Evolutionary conservation across 2,113 vertebrate species (phyloP).

Genomic region (Hemibagrus wyckioides): DNA sequence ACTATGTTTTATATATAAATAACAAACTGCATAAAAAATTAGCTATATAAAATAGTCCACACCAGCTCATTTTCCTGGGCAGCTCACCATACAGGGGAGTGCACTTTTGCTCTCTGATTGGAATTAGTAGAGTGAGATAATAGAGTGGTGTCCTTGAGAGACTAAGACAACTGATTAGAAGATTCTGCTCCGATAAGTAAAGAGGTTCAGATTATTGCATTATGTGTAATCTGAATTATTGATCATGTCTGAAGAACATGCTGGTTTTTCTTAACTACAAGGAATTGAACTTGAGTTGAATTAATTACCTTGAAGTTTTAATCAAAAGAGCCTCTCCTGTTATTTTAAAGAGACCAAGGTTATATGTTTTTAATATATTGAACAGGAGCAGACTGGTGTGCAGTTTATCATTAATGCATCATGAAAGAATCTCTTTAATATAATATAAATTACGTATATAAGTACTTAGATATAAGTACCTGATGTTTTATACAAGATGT

Average conservation of each 20-base stretch:
- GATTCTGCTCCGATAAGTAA: conserved; percentile 13
- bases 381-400: background rate
- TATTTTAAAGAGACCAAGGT: background rate
- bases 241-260: conserved; percentile 2
- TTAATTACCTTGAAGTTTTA: background rate
- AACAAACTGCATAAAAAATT: background rate
- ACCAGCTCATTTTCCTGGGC: background rate
- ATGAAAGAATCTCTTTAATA: background rate
- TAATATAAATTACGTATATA: background rate
- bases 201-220: conserved; percentile 1
- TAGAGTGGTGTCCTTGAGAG: conserved; percentile 18
- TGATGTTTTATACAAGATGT: background rate
- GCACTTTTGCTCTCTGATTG: background rate
- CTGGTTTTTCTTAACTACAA: background rate
- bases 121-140: background rate
- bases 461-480: background rate
- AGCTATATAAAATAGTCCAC: background rate
- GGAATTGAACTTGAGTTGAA: background rate
- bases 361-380: background rate
- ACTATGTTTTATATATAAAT: too few species aligned
- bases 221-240: conserved; percentile 16
- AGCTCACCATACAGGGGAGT: background rate
- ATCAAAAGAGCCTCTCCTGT: background rate
- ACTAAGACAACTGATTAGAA: background rate
- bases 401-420: background rate